phyloP scores from a whole-genome alignment of 2,797 vertebrate genomes.

The Peromyscus nudipes region DNA sequence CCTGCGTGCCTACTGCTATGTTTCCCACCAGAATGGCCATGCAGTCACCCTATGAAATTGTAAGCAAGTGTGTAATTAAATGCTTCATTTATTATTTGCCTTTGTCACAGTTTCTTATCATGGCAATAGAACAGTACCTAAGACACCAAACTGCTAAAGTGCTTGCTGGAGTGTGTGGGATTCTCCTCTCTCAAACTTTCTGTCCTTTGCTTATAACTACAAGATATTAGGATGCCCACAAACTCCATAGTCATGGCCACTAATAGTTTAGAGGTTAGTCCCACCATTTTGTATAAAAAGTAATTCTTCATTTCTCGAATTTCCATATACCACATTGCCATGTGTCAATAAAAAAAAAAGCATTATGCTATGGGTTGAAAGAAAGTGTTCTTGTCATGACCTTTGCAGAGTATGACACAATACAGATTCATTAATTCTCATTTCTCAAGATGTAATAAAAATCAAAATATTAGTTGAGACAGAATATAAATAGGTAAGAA shows the following conservation, averaged over 20 bases:
- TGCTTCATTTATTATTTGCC: not conserved
- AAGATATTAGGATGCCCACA: not conserved
- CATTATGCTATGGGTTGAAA: not conserved
- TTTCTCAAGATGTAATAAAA: not conserved
- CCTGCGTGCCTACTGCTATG: not conserved
- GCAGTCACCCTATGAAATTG: not conserved
- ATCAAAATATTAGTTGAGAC: not conserved
- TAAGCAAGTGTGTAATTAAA: not conserved
- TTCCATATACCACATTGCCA: not conserved
- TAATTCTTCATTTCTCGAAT: not conserved
- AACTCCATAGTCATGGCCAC: not conserved
- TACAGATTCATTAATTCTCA: not conserved
- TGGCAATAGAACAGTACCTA: not conserved
- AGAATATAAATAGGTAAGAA: not conserved
- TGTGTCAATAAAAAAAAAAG: not conserved
- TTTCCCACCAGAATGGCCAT: not conserved
- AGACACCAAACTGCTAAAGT: not conserved
- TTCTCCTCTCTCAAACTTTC: not conserved
- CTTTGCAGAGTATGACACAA: not conserved
- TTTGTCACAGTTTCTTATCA: not conserved
- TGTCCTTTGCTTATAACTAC: not conserved
- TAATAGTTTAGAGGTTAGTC: not conserved
- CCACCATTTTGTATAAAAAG: not conserved
- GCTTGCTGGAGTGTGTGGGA: not conserved
- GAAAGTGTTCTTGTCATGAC: not conserved